These are phyloP conservation scores for Cydia splendana DNA, from an alignment of 1,140 invertebrate genomes.

Conservation along the genomic window DNA sequence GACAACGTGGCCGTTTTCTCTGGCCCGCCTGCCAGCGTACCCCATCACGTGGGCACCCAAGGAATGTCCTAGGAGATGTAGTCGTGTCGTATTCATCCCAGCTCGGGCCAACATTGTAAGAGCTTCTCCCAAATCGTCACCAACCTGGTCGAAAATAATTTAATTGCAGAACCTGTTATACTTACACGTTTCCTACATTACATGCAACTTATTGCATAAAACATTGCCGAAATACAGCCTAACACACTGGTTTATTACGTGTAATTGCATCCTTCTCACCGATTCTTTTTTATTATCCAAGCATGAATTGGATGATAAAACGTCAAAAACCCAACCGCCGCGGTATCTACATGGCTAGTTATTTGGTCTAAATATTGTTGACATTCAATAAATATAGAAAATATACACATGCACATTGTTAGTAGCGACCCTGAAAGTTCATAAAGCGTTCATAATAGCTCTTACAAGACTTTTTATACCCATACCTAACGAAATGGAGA, in stretches of 20 bases:
- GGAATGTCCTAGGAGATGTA: constrained; percentile 87
- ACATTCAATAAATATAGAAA: too few relatives aligned
- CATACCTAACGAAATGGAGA: too few relatives aligned
- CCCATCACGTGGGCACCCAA: constrained; percentile 87
- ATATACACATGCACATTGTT: too few relatives aligned
- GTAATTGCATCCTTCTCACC: neutral
- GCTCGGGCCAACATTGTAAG: constrained; percentile 46
- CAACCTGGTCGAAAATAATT: constrained; percentile 54
- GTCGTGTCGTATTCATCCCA: constrained; percentile 80
- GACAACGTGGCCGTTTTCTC: constrained; percentile 52
- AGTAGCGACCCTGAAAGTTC: too few relatives aligned
- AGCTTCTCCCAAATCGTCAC: constrained; percentile 55
- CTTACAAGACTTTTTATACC: too few relatives aligned
- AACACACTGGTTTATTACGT: neutral
- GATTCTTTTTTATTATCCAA: neutral
- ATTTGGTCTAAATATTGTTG: too few relatives aligned
- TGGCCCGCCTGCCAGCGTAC: constrained; percentile 73
- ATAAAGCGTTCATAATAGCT: too few relatives aligned
- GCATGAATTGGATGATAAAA: too few relatives aligned
- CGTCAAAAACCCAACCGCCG: too few relatives aligned
- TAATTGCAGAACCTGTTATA: neutral
- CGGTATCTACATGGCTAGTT: too few relatives aligned
- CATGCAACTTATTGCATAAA: neutral
- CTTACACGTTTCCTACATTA: neutral
- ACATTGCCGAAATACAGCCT: constrained; percentile 11